These are phyloP conservation scores for Caenorhabditis sp. DNA, from an alignment of 2,888 invertebrate genomes.

Conservation along the genomic window DNA sequence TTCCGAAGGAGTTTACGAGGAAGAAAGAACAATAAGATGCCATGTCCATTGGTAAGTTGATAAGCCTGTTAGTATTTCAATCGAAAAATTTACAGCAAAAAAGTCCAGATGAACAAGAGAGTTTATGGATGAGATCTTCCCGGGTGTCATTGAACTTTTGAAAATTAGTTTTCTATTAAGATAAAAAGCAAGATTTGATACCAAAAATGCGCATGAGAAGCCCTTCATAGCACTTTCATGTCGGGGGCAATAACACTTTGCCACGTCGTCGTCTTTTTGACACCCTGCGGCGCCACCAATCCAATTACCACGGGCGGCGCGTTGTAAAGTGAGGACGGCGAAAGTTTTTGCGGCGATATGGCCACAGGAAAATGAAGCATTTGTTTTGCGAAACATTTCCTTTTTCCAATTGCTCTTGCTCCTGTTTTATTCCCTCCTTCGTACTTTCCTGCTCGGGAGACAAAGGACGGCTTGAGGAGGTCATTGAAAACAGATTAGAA, in stretches of 20 bases:
- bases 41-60: not conserved
- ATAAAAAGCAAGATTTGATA: not conserved
- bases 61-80: no score
- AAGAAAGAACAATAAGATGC: not conserved
- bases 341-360: not conserved
- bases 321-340: conserved; percentile 12
- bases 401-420: no score
- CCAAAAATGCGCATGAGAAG: not conserved
- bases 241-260: conserved; percentile 44
- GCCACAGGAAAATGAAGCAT: not conserved
- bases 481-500: conserved; percentile 62
- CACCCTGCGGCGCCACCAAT: conserved; percentile 58
- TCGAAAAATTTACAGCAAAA: not conserved
- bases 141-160: no score
- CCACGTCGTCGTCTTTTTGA: conserved; percentile 53
- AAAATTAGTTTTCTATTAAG: not conserved
- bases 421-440: not conserved
- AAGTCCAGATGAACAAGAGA: no score
- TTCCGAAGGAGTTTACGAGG: conserved; percentile 23
- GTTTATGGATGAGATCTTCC: no score
- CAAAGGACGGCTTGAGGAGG: conserved; percentile 53
- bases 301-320: conserved; percentile 35
- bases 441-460: conserved; percentile 29
- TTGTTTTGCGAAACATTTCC: conserved; percentile 33
- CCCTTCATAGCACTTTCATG: conserved; percentile 30